Conservation (phyloP, 2,888 invertebrate species). For the Cerastis rubricosa region DNA sequence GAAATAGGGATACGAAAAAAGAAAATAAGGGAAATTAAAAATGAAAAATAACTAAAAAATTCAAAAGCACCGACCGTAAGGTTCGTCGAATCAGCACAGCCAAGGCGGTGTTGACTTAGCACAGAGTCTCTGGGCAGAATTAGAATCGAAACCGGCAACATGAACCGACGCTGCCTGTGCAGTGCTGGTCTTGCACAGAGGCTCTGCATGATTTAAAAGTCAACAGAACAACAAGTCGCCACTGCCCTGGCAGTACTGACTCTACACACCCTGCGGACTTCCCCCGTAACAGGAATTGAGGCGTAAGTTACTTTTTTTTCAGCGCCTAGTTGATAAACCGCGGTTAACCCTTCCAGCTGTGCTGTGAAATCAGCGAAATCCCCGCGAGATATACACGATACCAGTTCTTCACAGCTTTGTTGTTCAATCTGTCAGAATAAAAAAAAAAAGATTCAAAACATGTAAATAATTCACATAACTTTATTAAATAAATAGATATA, state of each 20-base stretch:
- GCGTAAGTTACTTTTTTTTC: conserved; percentile 93
- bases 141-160: not conserved
- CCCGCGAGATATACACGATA: conserved; percentile 95
- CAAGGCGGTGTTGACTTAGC: conserved; percentile 58
- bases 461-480: not conserved
- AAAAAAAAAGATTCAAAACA: conserved; percentile 9
- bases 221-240: conserved; percentile 7
- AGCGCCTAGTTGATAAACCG: conserved; percentile 98
- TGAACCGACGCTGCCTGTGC: conserved; percentile 12
- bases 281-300: conserved; percentile 63
- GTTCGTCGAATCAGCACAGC: conserved; percentile 50
- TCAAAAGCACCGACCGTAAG: conserved; percentile 52
- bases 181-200: conserved; percentile 34
- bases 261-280: conserved; percentile 64
- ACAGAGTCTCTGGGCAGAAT: conserved; percentile 49
- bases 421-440: conserved; percentile 89
- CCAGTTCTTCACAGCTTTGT: conserved; percentile 97
- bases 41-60: not conserved
- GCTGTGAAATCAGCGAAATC: conserved; percentile 98
- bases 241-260: conserved; percentile 59
- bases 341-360: conserved; percentile 97
- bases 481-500: conserved; percentile 8
- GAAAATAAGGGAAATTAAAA: not conserved
- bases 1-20: too few species aligned
- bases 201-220: conserved; percentile 33